Evolutionary conservation across 2,888 invertebrate species (phyloP).

Genomic region (Phyllotreta striolata): DNA sequence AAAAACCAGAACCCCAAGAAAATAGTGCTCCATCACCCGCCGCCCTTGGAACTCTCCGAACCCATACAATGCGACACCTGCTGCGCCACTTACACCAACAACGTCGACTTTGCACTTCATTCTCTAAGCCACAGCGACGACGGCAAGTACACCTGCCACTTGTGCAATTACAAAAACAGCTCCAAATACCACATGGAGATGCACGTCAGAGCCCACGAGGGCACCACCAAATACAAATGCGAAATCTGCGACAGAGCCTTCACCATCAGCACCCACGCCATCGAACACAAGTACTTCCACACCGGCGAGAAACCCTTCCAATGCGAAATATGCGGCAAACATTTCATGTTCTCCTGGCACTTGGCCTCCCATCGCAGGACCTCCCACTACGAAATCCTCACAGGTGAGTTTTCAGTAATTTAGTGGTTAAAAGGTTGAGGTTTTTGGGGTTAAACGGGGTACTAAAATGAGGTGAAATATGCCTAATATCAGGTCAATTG

Average conservation of each 20-base stretch:
- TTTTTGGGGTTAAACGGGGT: no score
- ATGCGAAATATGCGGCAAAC: constrained; percentile 58
- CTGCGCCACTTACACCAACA: constrained; percentile 62
- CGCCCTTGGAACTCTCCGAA: constrained; percentile 49
- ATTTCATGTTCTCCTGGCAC: constrained; percentile 65
- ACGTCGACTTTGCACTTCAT: constrained; percentile 55
- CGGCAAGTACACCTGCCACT: constrained; percentile 53
- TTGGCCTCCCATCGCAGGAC: constrained; percentile 63
- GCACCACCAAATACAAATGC: constrained; percentile 48
- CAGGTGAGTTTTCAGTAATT: no score
- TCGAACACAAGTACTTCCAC: constrained; percentile 61
- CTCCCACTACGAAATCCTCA: constrained; percentile 62
- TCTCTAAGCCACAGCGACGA: constrained; percentile 53
- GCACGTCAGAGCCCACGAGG: constrained; percentile 51
- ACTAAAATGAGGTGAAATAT: no score
- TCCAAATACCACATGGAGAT: constrained; percentile 52
- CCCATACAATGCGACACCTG: constrained; percentile 65
- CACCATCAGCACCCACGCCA: constrained; percentile 62
- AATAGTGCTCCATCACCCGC: constrained; percentile 40
- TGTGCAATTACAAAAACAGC: constrained; percentile 51
- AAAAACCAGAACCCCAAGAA: constrained; percentile 38
- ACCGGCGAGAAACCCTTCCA: constrained; percentile 61
- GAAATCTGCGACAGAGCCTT: constrained; percentile 48
- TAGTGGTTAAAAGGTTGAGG: no score
- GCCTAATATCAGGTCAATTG: no score